These are phyloP conservation scores for Ellobium chinense DNA, from an alignment of 2,888 invertebrate genomes.

Conservation along the genomic window DNA sequence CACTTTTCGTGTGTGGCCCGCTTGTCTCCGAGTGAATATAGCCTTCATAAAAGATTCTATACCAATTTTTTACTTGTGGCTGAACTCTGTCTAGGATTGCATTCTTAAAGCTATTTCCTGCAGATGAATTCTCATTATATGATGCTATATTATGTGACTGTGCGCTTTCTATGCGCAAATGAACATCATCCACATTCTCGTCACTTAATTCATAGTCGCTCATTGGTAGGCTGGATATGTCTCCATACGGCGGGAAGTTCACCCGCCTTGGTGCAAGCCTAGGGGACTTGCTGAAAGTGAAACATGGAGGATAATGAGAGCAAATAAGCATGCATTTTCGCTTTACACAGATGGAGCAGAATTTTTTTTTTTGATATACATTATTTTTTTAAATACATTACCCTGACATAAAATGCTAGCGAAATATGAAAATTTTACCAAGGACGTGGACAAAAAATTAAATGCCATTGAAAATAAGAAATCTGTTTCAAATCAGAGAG, in stretches of 20 bases:
- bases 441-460: no score
- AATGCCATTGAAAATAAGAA: no score
- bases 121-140: neutral
- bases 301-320: neutral
- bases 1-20: neutral
- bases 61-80: no score
- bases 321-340: neutral
- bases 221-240: no score
- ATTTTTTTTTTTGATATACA: no score
- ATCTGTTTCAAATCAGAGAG: no score
- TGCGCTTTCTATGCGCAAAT: neutral
- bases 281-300: neutral
- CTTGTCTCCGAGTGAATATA: neutral
- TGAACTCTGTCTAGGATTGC: no score
- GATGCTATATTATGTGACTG: neutral
- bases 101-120: no score
- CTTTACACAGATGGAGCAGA: neutral
- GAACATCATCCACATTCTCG: neutral
- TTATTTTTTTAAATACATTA: no score
- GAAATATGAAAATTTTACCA: no score
- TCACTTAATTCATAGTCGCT: neutral
- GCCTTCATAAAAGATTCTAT: no score
- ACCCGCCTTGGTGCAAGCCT: neutral
- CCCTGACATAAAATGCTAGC: no score
- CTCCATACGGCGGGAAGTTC: neutral